Base-by-base conservation (phyloP, 2,113 vertebrate genomes). In the Oophaga pumilio region DNA sequence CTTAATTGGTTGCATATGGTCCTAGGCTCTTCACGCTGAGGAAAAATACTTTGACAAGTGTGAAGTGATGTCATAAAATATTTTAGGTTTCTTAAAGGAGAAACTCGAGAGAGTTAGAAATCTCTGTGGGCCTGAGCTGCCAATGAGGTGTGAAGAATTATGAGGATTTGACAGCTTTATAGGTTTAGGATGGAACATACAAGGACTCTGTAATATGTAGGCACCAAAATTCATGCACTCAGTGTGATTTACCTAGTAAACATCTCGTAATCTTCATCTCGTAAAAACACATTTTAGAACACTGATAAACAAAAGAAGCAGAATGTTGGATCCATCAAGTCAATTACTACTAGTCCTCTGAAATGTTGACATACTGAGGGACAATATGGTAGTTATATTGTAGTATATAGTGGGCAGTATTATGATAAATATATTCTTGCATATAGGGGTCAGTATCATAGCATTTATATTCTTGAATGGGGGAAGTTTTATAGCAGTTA, bases 41-140 rank as follows among this genome's bases (percentile, higher is more conserved):
- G 62, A 17, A 85, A 76, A 85, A 86, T 86, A 74, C 84, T 86
- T 78, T 78, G 84, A 86, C 84, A 86, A 86, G 84, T 86, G 84
- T 66, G 74, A 86, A 50, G 74, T 86, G 84, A 86, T 86, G 84
- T 86, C 84, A 85, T 85, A 13, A 85, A 76, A 85, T 85, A 77
- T 18, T 85, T 85, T 59, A 66, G 73, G 57, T 62, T 66, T 64
- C 59, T 50, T 85, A 59, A 60, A 77, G 84, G 59, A 78, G 73
- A 86, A 60, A 20, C 53, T 62, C 26, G 52, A 18, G 82, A 84
- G 66, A 71, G 64, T 18, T 33, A 22, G 84, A 77, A 64, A 85
- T 22, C 57, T 77, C 59, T 14, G 57, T 64, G 84, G 84, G 71
- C 71, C 59, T 52, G 20, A 66, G 59, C 84, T 77, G 84, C 73